Base-by-base conservation (phyloP, 2,113 vertebrate genomes). In the Planiliza haematocheilus region DNA sequence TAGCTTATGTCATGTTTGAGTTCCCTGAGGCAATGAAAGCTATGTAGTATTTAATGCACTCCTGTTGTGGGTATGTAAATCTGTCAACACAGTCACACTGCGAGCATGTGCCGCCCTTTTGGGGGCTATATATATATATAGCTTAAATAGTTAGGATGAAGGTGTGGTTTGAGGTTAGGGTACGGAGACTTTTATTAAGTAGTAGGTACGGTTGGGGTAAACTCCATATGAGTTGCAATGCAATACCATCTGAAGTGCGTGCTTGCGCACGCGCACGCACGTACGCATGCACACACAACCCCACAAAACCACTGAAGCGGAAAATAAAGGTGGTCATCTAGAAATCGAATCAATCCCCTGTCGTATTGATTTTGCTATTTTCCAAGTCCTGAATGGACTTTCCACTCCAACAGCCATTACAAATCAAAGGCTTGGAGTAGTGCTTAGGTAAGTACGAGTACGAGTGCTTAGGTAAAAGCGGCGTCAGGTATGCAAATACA, bases 361-460 rank as follows among this genome's bases (percentile, higher is more conserved):
- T 65, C 37, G 18, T 24, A 51, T 81, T 70, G 58, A 73, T 45
- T 65, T 81, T 65, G 37, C 11, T 21, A 34, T 70, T 50, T n/a
- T 69, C 10, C 0, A 0, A 48, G 11, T 38, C 17, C 24, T 34
- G 30, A 14, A 10, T 18, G 41, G 36, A 34, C 13, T 39, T 74
- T 60, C 24, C n/a, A 17, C 58, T 70, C 17, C 30, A 75, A 60
- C 58, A 69, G 2, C 7, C 1, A 13, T 30, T 13, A 21, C 10
- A 41, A 36, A 74, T 58, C 42, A 67, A 18, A 17, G 12, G n/a
- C 24, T n/a, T 53, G 46, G 1, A 43, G 1, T 36, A 37, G 24
- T 30, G 24, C 24, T n/a, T n/a, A n/a, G n/a, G n/a, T n/a, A n/a
- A n/a, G n/a, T n/a, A n/a, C n/a, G n/a, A 30, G 24, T 30, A 30